Base-by-base conservation (phyloP, 2,797 vertebrate species). In the Picus viridis region DNA sequence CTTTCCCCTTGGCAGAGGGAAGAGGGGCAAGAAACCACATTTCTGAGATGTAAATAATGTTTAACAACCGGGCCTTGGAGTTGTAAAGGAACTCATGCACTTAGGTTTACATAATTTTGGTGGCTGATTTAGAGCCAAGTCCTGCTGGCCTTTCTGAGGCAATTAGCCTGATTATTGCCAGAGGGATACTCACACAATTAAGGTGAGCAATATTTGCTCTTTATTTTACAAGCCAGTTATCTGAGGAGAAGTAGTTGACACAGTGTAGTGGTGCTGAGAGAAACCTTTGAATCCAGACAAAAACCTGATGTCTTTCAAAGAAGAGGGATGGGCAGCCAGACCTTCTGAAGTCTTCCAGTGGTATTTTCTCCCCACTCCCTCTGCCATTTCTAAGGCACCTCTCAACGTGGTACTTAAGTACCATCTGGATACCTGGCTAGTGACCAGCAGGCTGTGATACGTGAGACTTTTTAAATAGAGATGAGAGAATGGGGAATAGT, bases 351-450 rank as follows among this genome's bases (percentile, higher is more conserved):
- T 18, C 72, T 93, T 86, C 85, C 72, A 47, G 19, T 63, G 84
- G 49, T 90, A 65, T 43, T 76, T 68, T 77, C 10, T 1, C 10
- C 9, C 11, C 51, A 51, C 10, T 93, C 26, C 86, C 45, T 51
- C 73, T 78, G 34, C 13, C 85, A 88, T 81, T 93, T 94, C 79
- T 83, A 64, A 95, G 86, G 62, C 68, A 77, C 75, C 79, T 93
- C 75, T 83, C 86, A 80, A 43, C 23, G 76, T 76, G 81, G 68
- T 87, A 92, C 81, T n/a, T 59, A 70, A 78, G 59, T 20, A 87
- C 83, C 92, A 94, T 91, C 86, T 93, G 94, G 93, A 89, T 86
- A 86, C 43, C 90, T 97, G 94, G 85, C 93, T 80, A 62, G 59
- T 67, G 79, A 95, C 92, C 94, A 95, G 87, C 63, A 87, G 63